phyloP scores from a whole-genome alignment of 2,113 vertebrate genomes.

The Sitta europaea region DNA sequence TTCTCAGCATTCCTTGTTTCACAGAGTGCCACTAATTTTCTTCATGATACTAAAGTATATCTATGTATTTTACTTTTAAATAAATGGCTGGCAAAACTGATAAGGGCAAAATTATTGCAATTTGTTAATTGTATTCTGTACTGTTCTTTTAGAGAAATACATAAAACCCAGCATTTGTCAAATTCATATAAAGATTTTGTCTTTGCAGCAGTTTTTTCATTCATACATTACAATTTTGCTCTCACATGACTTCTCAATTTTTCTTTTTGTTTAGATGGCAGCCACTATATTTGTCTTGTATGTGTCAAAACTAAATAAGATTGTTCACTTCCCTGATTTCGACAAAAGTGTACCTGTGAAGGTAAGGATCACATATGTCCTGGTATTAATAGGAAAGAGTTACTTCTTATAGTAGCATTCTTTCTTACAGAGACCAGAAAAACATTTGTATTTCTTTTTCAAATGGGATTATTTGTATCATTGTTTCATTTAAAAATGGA shows the following conservation, averaged over 20 bases:
- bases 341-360: conserved; percentile 75
- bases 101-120: not conserved
- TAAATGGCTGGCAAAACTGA: not conserved
- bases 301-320: conserved; percentile 71
- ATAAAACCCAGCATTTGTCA: not conserved
- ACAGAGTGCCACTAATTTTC: not conserved
- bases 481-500: not conserved
- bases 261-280: conserved; percentile 71
- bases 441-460: not conserved
- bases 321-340: conserved; percentile 79
- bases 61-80: not conserved
- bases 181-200: not conserved
- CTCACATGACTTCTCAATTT: not conserved
- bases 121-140: not conserved
- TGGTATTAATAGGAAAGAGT: not conserved
- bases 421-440: not conserved
- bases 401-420: not conserved
- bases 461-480: not conserved
- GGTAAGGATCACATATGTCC: conserved; percentile 44
- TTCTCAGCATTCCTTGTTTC: not conserved
- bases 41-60: not conserved
- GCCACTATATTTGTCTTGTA: conserved; percentile 77
- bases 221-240: not conserved
- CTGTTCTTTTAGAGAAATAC: not conserved
- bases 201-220: not conserved